phyloP scores from a whole-genome alignment of 2,888 invertebrate species.

The Icerya purchasi region DNA sequence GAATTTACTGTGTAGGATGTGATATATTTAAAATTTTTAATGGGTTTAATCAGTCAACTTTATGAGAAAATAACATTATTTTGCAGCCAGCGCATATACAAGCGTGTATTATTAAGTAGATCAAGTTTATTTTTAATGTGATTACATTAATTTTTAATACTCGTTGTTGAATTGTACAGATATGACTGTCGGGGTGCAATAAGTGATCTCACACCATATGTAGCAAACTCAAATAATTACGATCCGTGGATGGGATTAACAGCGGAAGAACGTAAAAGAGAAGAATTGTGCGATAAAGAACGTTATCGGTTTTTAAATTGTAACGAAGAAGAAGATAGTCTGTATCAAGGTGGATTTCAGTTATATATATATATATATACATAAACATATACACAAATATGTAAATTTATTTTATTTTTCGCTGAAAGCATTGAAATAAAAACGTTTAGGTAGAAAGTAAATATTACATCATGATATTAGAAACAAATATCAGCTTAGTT shows the following conservation, averaged over 20 bases:
- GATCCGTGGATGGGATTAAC: conserved; percentile 40
- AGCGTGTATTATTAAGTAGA: too few relatives aligned
- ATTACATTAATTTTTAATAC: not conserved
- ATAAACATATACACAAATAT: not conserved
- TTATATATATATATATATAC: not conserved
- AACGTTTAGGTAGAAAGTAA: too few relatives aligned
- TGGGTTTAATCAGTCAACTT: too few relatives aligned
- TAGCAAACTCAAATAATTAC: conserved; percentile 54
- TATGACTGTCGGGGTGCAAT: conserved; percentile 88
- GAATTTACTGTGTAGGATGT: not conserved
- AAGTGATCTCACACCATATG: conserved; percentile 58
- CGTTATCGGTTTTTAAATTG: conserved; percentile 71
- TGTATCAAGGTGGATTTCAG: conserved; percentile 72
- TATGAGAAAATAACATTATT: too few relatives aligned
- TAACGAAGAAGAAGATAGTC: conserved; percentile 67
- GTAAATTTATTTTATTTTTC: too few relatives aligned
- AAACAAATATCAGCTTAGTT: too few relatives aligned
- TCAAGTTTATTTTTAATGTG: too few relatives aligned
- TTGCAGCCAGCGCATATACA: too few relatives aligned
- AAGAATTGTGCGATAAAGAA: conserved; percentile 86
- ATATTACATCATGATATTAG: too few relatives aligned
- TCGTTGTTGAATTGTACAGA: conserved; percentile 34
- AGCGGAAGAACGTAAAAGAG: conserved; percentile 54
- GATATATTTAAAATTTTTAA: not conserved
- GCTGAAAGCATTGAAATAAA: too few relatives aligned